Conservation (phyloP, 2,113 vertebrate species). For the Eurypyga helias region DNA sequence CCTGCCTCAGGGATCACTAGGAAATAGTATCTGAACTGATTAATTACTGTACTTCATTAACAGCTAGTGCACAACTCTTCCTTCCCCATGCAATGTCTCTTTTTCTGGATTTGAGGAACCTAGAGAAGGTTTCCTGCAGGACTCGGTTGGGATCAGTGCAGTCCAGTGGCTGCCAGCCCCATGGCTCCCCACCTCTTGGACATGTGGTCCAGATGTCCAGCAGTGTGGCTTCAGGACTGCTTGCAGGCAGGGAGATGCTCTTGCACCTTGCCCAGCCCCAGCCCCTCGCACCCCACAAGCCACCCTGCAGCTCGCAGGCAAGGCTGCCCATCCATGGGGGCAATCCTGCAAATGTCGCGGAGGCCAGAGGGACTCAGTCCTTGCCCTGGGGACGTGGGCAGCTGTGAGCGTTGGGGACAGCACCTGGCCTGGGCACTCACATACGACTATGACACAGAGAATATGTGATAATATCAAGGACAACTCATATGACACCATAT, state of each 20-base stretch:
- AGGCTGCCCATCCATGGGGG: not conserved
- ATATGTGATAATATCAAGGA: not conserved
- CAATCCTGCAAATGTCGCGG: too few relatives aligned
- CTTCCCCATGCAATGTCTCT: not conserved
- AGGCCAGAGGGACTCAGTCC: not conserved
- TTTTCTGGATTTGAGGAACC: not conserved
- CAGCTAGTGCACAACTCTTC: not conserved
- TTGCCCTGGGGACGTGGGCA: not conserved
- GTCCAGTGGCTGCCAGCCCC: not conserved
- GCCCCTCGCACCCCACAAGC: too few relatives aligned
- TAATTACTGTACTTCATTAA: not conserved
- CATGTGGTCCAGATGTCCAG: fast-evolving
- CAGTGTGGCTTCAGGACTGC: too few relatives aligned
- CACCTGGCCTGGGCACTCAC: not conserved
- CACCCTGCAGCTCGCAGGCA: too few relatives aligned
- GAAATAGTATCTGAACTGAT: fast-evolving
- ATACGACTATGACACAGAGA: fast-evolving
- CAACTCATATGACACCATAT: not conserved
- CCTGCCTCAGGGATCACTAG: not conserved
- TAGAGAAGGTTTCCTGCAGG: not conserved
- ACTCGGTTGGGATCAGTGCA: fast-evolving
- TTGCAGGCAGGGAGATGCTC: too few relatives aligned
- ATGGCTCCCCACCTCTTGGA: not conserved
- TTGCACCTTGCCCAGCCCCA: too few relatives aligned
- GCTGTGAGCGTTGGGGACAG: not conserved